Evolutionary conservation across 2,888 invertebrate species (phyloP).

Genomic region (Xanthorhoe spadicearia): DNA sequence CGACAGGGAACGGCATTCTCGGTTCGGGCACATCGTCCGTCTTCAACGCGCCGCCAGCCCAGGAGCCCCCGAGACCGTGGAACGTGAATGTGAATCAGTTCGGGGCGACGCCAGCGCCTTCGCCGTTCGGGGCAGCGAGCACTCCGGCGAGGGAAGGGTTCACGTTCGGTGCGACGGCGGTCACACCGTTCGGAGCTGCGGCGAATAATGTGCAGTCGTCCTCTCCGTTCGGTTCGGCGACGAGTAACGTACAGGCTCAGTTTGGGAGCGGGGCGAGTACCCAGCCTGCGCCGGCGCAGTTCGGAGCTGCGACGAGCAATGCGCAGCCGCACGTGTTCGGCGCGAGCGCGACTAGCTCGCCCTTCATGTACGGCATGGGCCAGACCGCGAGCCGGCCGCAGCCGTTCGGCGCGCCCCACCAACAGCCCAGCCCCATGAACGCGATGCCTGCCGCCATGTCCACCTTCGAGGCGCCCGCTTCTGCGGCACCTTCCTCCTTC

Average conservation of each 20-base stretch:
- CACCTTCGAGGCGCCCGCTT: conserved; percentile 57
- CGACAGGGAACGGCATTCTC: conserved; percentile 9
- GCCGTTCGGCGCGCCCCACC: conserved; percentile 55
- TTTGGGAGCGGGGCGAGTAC: conserved; percentile 42
- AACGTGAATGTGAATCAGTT: conserved; percentile 38
- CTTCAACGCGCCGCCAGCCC: conserved; percentile 26
- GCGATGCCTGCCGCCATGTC: conserved; percentile 59
- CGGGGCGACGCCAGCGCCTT: conserved; percentile 47
- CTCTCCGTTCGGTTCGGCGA: conserved; percentile 56
- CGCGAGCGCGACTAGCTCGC: conserved; percentile 46
- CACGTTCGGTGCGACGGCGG: conserved; percentile 45
- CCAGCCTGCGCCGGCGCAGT: conserved; percentile 49
- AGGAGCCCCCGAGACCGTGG: conserved; percentile 62
- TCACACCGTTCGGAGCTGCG: conserved; percentile 44
- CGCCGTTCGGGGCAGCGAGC: conserved; percentile 59
- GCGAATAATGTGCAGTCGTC: conserved; percentile 37
- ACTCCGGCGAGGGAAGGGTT: neutral
- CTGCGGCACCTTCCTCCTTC: conserved; percentile 56
- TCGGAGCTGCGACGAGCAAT: conserved; percentile 59
- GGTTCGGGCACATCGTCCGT: conserved; percentile 19
- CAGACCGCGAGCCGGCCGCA: conserved; percentile 52
- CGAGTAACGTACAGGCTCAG: conserved; percentile 37
- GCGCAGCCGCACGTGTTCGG: conserved; percentile 40
- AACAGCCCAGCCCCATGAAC: conserved; percentile 45
- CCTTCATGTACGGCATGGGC: conserved; percentile 62